Evolutionary conservation across 2,797 vertebrate species (phyloP).

Genomic region (Sebastes diploproa): DNA sequence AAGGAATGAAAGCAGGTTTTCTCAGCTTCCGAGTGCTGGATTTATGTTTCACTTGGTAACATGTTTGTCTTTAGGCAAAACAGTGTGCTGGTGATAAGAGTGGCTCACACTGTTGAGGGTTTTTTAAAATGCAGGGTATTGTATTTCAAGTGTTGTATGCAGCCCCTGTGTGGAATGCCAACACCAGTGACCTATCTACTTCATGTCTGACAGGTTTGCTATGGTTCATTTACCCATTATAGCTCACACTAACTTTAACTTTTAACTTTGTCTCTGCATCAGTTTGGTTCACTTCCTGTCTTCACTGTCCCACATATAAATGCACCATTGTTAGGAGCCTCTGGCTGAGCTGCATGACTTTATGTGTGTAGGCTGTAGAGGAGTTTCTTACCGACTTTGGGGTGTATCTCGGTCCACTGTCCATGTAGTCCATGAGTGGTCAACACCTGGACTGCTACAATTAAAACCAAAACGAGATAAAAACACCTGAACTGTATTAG

Average conservation of each 20-base stretch:
- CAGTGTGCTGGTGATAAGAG: background rate
- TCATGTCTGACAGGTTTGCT: background rate
- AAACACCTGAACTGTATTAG: background rate
- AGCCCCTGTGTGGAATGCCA: background rate
- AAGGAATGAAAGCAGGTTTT: background rate
- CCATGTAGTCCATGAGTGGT: constrained; percentile 76
- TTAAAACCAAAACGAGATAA: background rate
- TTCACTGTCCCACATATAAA: background rate
- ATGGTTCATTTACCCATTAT: background rate
- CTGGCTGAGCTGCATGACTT: too few species aligned
- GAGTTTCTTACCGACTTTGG: constrained; percentile 59
- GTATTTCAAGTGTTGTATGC: background rate
- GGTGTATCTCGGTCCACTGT: constrained; percentile 76
- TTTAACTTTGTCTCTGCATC: background rate
- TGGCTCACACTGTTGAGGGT: background rate
- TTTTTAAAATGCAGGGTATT: background rate
- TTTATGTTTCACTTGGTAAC: background rate
- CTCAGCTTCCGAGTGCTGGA: background rate
- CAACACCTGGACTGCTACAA: background rate
- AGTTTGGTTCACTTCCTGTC: background rate
- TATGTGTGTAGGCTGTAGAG: background rate
- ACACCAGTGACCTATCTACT: background rate
- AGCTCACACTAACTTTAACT: background rate
- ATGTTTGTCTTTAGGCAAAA: background rate
- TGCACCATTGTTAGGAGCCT: background rate